Conservation (phyloP, 2,888 invertebrate genomes). For the Pogonocherus hispidulus region DNA sequence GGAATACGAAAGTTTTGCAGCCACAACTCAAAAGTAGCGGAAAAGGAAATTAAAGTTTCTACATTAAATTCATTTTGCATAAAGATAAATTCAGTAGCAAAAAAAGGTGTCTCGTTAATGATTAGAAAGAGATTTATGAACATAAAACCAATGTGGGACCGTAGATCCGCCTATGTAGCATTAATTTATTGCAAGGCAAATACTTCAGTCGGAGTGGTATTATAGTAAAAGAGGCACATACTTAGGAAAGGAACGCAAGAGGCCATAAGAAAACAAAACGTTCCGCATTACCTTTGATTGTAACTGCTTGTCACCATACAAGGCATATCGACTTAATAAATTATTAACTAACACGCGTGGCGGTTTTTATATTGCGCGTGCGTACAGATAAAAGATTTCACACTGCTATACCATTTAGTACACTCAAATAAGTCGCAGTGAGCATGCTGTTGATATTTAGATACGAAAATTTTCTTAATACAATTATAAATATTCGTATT, state of each 20-base stretch:
- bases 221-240: background rate
- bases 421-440: too few relatives aligned
- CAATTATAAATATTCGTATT: too few relatives aligned
- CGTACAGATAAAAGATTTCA: slow-evolving; percentile 43
- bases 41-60: too few relatives aligned
- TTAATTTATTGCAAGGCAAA: slow-evolving; percentile 12
- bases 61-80: too few relatives aligned
- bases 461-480: too few relatives aligned
- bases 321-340: slow-evolving; percentile 59
- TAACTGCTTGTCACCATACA: slow-evolving; percentile 57
- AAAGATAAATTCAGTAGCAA: too few relatives aligned
- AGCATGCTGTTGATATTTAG: too few relatives aligned
- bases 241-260: slow-evolving; percentile 42
- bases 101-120: too few relatives aligned
- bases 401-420: background rate
- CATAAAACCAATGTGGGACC: too few relatives aligned
- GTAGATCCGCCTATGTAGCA: slow-evolving; percentile 6
- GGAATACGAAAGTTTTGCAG: too few relatives aligned
- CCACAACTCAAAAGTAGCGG: too few relatives aligned
- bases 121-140: too few relatives aligned
- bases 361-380: slow-evolving; percentile 56
- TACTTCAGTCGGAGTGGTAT: slow-evolving; percentile 14
- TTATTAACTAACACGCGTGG: slow-evolving; percentile 59
- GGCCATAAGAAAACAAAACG: slow-evolving; percentile 46
- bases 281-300: slow-evolving; percentile 55